These are phyloP conservation scores for Nerophis ophidion DNA, from an alignment of 2,113 vertebrate species.

Conservation along the genomic window DNA sequence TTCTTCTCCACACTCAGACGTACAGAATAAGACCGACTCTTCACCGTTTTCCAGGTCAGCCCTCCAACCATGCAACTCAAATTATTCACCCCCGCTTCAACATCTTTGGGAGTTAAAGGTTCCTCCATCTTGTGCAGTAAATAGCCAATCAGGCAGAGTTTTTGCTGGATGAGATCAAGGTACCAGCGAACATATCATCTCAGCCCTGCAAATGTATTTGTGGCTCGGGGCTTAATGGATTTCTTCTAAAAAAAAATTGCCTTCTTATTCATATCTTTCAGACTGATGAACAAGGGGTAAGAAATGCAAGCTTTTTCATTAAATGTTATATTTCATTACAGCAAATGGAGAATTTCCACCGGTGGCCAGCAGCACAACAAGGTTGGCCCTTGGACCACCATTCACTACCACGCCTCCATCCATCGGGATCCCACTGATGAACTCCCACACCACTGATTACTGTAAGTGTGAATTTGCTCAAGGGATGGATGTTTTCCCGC, in stretches of 20 bases:
- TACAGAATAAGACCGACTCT: not conserved
- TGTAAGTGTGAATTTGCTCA: constrained; percentile 58
- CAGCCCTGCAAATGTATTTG: constrained; percentile 20
- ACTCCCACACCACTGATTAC: constrained; percentile 18
- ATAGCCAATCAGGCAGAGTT: constrained; percentile 30
- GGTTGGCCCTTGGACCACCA: constrained; percentile 20
- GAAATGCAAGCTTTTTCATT: not conserved
- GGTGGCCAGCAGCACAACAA: constrained; percentile 39
- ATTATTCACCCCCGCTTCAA: constrained; percentile 11
- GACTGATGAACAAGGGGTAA: not conserved
- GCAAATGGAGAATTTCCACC: constrained; percentile 76
- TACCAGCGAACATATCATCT: constrained; percentile 37
- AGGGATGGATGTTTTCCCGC: not conserved
- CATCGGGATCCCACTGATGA: constrained; percentile 16
- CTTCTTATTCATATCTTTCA: constrained; percentile 6
- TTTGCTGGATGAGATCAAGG: constrained; percentile 40
- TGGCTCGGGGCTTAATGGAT: constrained; percentile 31
- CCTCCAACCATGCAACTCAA: not conserved
- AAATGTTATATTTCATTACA: constrained; percentile 44
- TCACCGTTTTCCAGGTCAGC: constrained; percentile 10
- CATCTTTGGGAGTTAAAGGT: constrained; percentile 8
- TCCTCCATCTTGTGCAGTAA: constrained; percentile 6
- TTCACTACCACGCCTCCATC: constrained; percentile 38
- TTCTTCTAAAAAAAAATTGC: constrained; percentile 28
- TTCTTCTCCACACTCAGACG: constrained; percentile 11